Conservation (phyloP, 2,113 vertebrate species). For the Misgurnus anguillicaudatus region DNA sequence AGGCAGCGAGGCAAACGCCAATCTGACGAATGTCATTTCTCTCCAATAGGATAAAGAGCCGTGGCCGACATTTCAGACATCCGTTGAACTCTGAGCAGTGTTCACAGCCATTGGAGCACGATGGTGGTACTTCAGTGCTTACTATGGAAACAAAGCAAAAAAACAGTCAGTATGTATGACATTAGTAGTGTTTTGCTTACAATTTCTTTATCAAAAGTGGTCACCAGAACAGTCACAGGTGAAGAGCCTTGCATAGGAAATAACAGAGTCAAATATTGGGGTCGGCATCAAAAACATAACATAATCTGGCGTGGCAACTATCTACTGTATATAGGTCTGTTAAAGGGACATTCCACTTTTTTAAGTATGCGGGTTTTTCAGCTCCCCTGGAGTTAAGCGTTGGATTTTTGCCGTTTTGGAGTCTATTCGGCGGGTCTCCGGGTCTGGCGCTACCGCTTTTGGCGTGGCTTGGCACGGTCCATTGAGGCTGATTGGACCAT, state of each 20-base stretch:
- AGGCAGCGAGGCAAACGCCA: slow-evolving; percentile 92
- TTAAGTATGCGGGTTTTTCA: no score
- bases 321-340: no score
- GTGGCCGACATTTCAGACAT: slow-evolving; percentile 93
- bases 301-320: no score
- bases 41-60: slow-evolving; percentile 97
- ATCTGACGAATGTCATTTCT: slow-evolving; percentile 94
- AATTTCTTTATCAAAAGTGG: neutral
- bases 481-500: no score
- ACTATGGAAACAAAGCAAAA: slow-evolving; percentile 71
- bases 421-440: no score
- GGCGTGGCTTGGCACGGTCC: no score
- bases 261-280: neutral
- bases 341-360: no score
- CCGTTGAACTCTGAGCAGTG: slow-evolving; percentile 96
- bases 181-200: neutral
- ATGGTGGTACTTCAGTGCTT: slow-evolving; percentile 86
- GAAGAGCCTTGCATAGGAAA: neutral
- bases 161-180: neutral
- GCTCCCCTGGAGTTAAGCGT: no score
- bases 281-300: no score
- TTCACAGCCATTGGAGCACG: slow-evolving; percentile 93
- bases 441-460: no score
- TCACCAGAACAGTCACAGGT: neutral
- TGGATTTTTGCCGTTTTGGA: no score